Conservation (phyloP, 2,113 vertebrate species). For the Oxyura jamaicensis region DNA sequence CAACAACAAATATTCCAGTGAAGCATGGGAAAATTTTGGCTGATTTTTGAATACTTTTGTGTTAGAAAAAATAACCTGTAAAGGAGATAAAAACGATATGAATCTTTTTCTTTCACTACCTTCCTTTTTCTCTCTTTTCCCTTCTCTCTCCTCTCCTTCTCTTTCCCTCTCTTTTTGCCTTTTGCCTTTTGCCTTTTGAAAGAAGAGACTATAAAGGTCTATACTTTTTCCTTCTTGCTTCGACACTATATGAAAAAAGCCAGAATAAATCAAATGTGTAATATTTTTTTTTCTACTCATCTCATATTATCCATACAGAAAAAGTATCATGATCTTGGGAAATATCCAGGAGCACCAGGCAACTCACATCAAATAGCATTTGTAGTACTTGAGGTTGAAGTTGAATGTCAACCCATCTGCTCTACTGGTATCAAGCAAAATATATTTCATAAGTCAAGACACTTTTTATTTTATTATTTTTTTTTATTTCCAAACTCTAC, state of each 20-base stretch:
- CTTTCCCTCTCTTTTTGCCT: neutral
- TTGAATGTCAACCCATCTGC: neutral
- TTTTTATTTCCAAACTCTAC: neutral
- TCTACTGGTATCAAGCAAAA: neutral
- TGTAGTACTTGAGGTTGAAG: neutral
- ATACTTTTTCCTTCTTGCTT: neutral
- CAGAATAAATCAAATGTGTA: neutral
- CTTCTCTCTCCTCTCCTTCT: neutral
- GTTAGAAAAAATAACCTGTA: neutral
- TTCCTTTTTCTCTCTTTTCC: too few species aligned
- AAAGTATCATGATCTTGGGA: neutral
- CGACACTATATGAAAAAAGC: neutral
- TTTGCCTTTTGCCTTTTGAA: neutral
- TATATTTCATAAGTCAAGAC: neutral
- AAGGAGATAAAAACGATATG: neutral
- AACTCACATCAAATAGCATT: neutral
- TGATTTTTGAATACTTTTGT: neutral
- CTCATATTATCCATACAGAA: neutral
- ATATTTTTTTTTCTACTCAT: neutral
- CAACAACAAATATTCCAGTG: neutral
- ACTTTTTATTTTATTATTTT: too few species aligned
- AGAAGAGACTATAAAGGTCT: neutral
- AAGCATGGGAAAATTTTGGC: neutral
- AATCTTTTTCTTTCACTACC: neutral
- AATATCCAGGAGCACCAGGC: neutral